phyloP scores from a whole-genome alignment of 2,888 invertebrate genomes.

The Formica aserva region DNA sequence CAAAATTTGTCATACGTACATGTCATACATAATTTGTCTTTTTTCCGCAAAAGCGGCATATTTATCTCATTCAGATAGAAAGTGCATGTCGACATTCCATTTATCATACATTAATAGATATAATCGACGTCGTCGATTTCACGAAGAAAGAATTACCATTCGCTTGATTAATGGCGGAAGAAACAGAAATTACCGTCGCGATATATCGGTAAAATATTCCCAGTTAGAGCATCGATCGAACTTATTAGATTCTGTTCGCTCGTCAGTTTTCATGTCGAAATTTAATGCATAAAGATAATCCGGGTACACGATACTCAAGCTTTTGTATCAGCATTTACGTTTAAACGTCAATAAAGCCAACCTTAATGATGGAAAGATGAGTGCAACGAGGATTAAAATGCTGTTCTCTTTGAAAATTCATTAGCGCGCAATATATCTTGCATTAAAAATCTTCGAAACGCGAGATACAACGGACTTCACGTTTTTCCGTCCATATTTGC shows the following conservation, averaged over 20 bases:
- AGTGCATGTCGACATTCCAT: neutral
- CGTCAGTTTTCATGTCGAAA: neutral
- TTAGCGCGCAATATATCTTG: neutral
- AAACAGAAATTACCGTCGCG: neutral
- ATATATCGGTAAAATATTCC: neutral
- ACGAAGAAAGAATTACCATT: slow-evolving; percentile 5
- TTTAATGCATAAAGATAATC: neutral
- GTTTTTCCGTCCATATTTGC: neutral
- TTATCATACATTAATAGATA: neutral
- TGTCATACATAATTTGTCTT: neutral
- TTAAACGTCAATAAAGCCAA: neutral
- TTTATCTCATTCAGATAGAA: neutral
- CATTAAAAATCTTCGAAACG: neutral
- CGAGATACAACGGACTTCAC: neutral
- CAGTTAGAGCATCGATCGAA: neutral
- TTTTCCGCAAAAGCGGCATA: neutral
- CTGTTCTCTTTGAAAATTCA: neutral
- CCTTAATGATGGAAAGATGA: slow-evolving; percentile 23
- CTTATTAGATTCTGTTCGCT: neutral
- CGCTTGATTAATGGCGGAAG: neutral
- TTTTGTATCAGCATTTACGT: neutral
- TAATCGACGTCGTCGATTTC: slow-evolving; percentile 10
- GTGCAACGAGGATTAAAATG: neutral
- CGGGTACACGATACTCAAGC: neutral
- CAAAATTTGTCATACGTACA: neutral